Evolutionary conservation across 2,113 vertebrate species (phyloP), one percentile per base, ranked within the genome.

Genomic region (Rissa tridactyla): DNA sequence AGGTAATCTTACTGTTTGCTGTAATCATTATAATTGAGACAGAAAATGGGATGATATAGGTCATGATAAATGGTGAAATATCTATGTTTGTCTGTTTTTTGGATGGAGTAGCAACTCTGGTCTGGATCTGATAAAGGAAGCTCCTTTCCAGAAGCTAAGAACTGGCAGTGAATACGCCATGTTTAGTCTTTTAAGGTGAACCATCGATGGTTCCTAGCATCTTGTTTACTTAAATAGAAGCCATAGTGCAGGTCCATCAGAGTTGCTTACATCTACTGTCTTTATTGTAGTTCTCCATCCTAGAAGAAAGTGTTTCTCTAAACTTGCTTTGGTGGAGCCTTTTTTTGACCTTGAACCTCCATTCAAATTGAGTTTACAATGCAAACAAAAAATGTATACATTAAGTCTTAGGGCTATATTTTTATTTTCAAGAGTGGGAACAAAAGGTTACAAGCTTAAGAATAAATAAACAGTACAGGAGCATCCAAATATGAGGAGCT

Each of bases 1-100:
- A 99, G 98, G 99, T 99, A 98, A 98, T 98, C 96, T 92, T 84
- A 64, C 36, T 82, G 13, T 79, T 83, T 65, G 51, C 54, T 91
- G 9, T 80, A 77, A 46, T 87, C 18, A 22, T 81, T 68, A 47
- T 38, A 73, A 61, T 49, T 47, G 44, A 81, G 55, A 65, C 26
- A 70, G 25, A 81, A 83, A 81, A 69, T 38, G 29, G 18, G 44
- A 15, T 64, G 30, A 15, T 46, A 6, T 1, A 49, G 17, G 36
- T 81, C 17, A 13, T n/a, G 42, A 60, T 84, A 64, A 86, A 75
- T 32, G 0, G 0, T 46, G 30, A 85, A 89, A 14, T 79, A 47
- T 9, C 38, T 49, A 0, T 47, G 9, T 42, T 71, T 71, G 9
- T 76, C 47, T 87, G 38, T 2, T 2, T 27, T 93, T 70, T 82